Evolutionary conservation across 2,113 vertebrate genomes (phyloP), one percentile per base, ranked within the genome.

Genomic region (Xyliphius kryptos): DNA sequence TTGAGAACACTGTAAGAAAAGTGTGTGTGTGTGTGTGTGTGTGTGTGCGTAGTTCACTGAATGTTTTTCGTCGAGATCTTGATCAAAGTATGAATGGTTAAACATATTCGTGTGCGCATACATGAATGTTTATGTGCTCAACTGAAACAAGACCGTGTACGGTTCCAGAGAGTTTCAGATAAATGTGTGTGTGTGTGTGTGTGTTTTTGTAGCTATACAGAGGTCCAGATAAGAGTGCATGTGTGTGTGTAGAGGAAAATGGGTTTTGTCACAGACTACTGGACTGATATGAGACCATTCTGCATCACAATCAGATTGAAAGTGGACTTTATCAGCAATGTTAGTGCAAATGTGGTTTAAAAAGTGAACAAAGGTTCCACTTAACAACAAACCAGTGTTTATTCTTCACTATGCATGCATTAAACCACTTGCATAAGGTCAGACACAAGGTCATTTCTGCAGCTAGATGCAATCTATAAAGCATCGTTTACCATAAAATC

Each of bases 221-320:
- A n/a, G n/a, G n/a, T n/a, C n/a, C n/a, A n/a, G n/a, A n/a, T n/a
- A n/a, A n/a, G n/a, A n/a, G n/a, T n/a, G n/a, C n/a, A n/a, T n/a
- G n/a, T n/a, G n/a, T n/a, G n/a, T n/a, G n/a, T n/a, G n/a, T n/a
- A n/a, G 17, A 64, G 32, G 36, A 22, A 56, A 66, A 65, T 40
- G 5, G 58, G 40, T 14, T 44, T 13, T 17, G 61, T 56, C 68
- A 71, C 61, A 60, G 56, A 58, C 49, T 52, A 60, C 57, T 65
- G 20, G 47, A 16, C 47, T 54, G n/a, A 52, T 52, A 63, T 56
- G 7, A 62, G 67, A 71, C 56, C 59, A 63, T 15, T 50, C 15
- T 32, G 36, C 17, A 37, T 32, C 16, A 59, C 21, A 67, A 74
- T 70, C 63, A 56, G 68, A 74, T 67, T 50, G 50, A 56, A 65